Evolutionary conservation across 2,888 invertebrate genomes (phyloP), one percentile per base, ranked within the genome.

Genomic region (Pandemis heparana): DNA sequence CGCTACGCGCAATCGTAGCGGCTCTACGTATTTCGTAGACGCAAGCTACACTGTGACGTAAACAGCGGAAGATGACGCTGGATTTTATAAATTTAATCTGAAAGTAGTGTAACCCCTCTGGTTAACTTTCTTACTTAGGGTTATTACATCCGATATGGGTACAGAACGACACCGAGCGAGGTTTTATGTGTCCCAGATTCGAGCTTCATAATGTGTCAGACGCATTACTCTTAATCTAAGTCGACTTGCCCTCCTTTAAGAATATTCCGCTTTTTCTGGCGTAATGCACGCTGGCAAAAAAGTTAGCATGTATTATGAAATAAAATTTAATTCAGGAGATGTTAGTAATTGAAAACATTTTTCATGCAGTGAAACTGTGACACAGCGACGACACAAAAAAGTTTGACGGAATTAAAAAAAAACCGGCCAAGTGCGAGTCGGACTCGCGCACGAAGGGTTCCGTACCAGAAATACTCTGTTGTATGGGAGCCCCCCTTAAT

Each of bases 21-120:
- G 74, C 41, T 60, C 69, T 70, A 70, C 74, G 70, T 60, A 38
- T 56, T 67, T 56, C 65, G 74, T 74, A 69, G 74, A 65, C 74
- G 60, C 23, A 59, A 60, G 60, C 60, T 70, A 65, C 65, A 64
- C 23, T 9, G n/a, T 73, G 68, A 73, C 63, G 73, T 23, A 53
- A 62, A 14, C 43, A 59, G 41, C 3, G 62, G 9, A 56, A 56
- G 23, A 10, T 38, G 48, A 65, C 65, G 65, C 23, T n/a, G 38
- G 51, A 0, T 46, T 46, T 64, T 43, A 48, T 1, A n/a, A 48
- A 48, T 5, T 43, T 48, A 32, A 64, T 18, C 7, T 62, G 18
- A 18, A 63, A 63, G 63, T 32, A 63, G 43, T 53, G 16, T 16
- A 70, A 12, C 53, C 53, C 23, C 48, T 48, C n/a, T n/a, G 60